Base-by-base conservation (phyloP, 1,140 invertebrate genomes). In the Cydia pomonella region DNA sequence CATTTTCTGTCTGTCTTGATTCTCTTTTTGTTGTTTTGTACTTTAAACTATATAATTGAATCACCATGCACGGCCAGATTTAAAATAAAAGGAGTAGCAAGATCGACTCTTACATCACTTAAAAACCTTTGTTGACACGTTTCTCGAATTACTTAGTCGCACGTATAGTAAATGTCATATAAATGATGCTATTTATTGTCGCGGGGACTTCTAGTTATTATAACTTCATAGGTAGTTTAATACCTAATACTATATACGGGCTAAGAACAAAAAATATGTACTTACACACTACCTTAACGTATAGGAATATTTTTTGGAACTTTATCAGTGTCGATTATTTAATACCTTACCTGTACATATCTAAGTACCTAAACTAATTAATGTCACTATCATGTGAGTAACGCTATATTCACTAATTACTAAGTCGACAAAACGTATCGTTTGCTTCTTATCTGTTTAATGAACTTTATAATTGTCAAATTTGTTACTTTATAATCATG, bases 371-470 rank as follows among this genome's bases (percentile, higher is more conserved):
- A 10, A 23, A 59, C 18, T 59, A 6, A 59, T 59, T 59, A 21
- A 59, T 59, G 18, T 53, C n/a, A 18, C 50, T 59, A 59, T 59
- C 50, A 21, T n/a, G 50, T n/a, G 16, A 23, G n/a, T 23, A 59
- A 59, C 21, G 53, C 53, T 59, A n/a, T 23, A 23, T 6, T n/a
- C 6, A 12, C 53, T 10, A 18, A 3, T 23, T 59, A 23, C 9
- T 23, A 59, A 23, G 18, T 23, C 18, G 21, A 23, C 53, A 59
- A 59, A 59, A 23, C 7, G n/a, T 23, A 59, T 5, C 7, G 53
- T 59, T 53, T 53, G n/a, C 21, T n/a, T 59, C 21, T 59, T 59
- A 59, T 59, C 53, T 59, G 53, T 59, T 59, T 59, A 59, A 59
- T 59, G 53, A 59, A 59, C 53, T 12, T 7, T 53, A n/a, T 21